These are phyloP conservation scores for Subanguina moxae DNA, from an alignment of 1,140 invertebrate genomes.

Conservation along the genomic window DNA sequence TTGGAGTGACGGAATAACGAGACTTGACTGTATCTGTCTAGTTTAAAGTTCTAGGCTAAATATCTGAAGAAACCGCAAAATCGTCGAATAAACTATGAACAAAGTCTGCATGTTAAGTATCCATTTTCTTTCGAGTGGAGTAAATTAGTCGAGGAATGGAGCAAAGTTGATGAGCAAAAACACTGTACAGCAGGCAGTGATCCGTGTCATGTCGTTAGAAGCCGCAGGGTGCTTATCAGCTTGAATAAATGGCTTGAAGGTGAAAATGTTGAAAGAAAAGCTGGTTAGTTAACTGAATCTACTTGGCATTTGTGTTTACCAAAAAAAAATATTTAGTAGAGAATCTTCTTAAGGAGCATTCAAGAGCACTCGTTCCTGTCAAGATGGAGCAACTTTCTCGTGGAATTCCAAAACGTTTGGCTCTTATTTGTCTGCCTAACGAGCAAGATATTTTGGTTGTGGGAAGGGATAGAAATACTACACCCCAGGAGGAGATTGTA, in stretches of 20 bases:
- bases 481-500: too few species aligned
- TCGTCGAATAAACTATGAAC: conserved; percentile 17
- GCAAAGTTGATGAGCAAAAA: not conserved
- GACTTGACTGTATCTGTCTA: too few species aligned
- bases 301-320: not conserved
- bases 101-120: conserved; percentile 11
- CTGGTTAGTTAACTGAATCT: not conserved
- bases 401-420: conserved; percentile 21
- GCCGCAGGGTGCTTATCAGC: conserved; percentile 8
- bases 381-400: conserved; percentile 8
- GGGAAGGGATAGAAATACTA: too few species aligned
- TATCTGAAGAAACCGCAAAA: conserved; percentile 18
- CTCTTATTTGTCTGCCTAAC: conserved; percentile 29
- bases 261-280: not conserved
- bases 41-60: conserved; percentile 30
- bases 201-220: conserved; percentile 12
- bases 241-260: conserved; percentile 11
- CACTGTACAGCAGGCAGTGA: not conserved
- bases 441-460: conserved; percentile 11
- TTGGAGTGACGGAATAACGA: too few species aligned
- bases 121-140: conserved; percentile 28
- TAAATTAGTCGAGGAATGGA: conserved; percentile 16
- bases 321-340: not conserved
- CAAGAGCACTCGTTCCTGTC: conserved; percentile 19
- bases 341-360: conserved; percentile 11